phyloP scores from a whole-genome alignment of 2,113 vertebrate species.

The Apeltes quadracus region DNA sequence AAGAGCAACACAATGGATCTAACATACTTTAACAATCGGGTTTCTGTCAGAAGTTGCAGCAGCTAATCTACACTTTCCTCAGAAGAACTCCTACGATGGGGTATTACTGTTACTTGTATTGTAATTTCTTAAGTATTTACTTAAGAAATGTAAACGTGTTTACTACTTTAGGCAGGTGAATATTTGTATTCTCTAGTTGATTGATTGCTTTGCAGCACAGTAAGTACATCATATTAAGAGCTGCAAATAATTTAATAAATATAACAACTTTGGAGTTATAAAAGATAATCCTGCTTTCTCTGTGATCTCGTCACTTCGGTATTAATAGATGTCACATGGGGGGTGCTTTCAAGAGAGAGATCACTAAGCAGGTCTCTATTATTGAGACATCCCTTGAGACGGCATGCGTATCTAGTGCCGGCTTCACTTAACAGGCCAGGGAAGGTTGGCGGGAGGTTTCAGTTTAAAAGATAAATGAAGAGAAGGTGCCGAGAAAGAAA shows the following conservation, averaged over 20 bases:
- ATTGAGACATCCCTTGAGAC: constrained; percentile 76
- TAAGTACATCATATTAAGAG: constrained; percentile 2
- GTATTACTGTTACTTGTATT: background rate
- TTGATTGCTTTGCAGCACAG: constrained; percentile 13
- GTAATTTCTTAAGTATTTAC: background rate
- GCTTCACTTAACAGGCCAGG: constrained; percentile 62
- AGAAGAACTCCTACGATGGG: background rate
- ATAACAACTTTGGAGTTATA: constrained; percentile 33
- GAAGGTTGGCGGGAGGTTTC: constrained; percentile 51
- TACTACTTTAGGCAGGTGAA: background rate
- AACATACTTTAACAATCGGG: background rate
- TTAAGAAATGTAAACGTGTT: background rate
- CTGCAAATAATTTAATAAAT: constrained; percentile 8
- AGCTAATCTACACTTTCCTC: background rate
- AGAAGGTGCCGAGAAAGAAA: constrained; percentile 30
- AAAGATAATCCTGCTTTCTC: constrained; percentile 61
- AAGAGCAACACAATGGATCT: background rate
- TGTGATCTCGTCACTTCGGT: constrained; percentile 65
- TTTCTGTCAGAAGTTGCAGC: background rate
- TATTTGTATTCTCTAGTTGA: constrained; percentile 1
- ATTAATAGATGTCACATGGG: constrained; percentile 78
- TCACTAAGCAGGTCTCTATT: constrained; percentile 77
- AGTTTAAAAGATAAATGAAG: constrained; percentile 60
- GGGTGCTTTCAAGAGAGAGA: constrained; percentile 75
- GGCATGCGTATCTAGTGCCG: constrained; percentile 50